phyloP scores from a whole-genome alignment of 2,888 invertebrate species.

The Trichopria drosophilae region DNA sequence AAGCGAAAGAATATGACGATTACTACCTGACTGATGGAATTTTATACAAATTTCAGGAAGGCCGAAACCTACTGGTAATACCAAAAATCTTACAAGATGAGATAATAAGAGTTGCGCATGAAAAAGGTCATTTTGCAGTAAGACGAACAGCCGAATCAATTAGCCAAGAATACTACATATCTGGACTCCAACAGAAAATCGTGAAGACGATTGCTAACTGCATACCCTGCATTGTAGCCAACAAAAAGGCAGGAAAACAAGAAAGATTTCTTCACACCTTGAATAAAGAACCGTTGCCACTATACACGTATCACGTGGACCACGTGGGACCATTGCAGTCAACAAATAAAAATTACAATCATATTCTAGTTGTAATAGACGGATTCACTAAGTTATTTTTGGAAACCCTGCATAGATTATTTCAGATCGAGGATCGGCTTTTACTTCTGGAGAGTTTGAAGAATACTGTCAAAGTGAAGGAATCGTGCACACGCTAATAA shows the following conservation, averaged over 20 bases:
- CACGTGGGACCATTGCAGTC: slow-evolving; percentile 24
- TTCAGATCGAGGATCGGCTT: too few species aligned
- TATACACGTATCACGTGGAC: slow-evolving; percentile 22
- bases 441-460: too few species aligned
- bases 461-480: too few species aligned
- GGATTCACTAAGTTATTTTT: slow-evolving; percentile 19
- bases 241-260: slow-evolving; percentile 23
- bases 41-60: slow-evolving; percentile 5
- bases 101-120: slow-evolving; percentile 17
- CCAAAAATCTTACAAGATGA: slow-evolving; percentile 17
- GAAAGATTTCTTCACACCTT: slow-evolving; percentile 24
- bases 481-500: too few species aligned
- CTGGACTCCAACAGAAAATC: slow-evolving; percentile 21
- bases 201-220: slow-evolving; percentile 20
- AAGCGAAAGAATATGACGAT: background rate
- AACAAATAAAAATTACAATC: slow-evolving; percentile 19
- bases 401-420: too few species aligned
- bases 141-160: slow-evolving; percentile 14
- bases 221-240: slow-evolving; percentile 26
- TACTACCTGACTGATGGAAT: slow-evolving; percentile 8
- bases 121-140: slow-evolving; percentile 22
- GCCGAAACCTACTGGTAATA: slow-evolving; percentile 13
- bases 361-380: slow-evolving; percentile 13
- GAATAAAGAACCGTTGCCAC: slow-evolving; percentile 6
- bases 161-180: slow-evolving; percentile 25